A percentile compares a stretch with the other conserved stretches of the same genome.
These are phyloP conservation scores for Spodoptera picta DNA, from an alignment of 2,888 invertebrate species.

Conservation along the genomic window DNA sequence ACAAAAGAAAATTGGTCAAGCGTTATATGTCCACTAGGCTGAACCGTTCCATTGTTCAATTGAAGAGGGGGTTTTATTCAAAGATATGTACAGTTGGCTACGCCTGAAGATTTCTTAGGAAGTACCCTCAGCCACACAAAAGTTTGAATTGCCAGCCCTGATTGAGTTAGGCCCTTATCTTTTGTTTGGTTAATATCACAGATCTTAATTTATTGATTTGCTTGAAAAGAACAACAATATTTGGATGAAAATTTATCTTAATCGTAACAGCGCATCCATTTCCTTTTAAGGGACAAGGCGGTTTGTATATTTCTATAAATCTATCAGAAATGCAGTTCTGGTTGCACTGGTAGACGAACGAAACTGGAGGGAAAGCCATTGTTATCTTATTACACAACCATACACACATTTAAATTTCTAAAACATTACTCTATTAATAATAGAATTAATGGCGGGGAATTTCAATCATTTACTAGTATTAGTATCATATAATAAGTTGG, in stretches of 20 bases:
- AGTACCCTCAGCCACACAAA: conserved; percentile 69
- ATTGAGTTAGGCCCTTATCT: conserved; percentile 71
- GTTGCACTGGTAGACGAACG: no score
- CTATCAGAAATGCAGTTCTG: no score
- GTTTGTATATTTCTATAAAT: no score
- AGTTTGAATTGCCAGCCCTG: conserved; percentile 68
- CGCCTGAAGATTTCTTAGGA: conserved; percentile 71
- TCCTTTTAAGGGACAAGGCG: no score
- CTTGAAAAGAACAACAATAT: conserved; percentile 22
- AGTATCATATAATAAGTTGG: no score
- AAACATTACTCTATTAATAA: no score
- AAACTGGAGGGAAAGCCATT: no score
- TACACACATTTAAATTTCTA: no score
- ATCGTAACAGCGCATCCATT: no score
- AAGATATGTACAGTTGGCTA: conserved; percentile 79
- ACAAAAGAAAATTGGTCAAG: conserved; percentile 88
- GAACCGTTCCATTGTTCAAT: conserved; percentile 83
- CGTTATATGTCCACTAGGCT: conserved; percentile 85
- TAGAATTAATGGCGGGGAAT: no score
- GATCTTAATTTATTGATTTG: conserved; percentile 50
- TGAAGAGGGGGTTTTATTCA: conserved; percentile 79
- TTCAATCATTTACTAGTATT: no score
- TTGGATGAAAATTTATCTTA: not conserved
- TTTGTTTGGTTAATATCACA: conserved; percentile 59
- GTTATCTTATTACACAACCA: no score